Evolutionary conservation across 2,797 vertebrate species (phyloP), one percentile per base, ranked within the genome.

Genomic region (Pterois miles): DNA sequence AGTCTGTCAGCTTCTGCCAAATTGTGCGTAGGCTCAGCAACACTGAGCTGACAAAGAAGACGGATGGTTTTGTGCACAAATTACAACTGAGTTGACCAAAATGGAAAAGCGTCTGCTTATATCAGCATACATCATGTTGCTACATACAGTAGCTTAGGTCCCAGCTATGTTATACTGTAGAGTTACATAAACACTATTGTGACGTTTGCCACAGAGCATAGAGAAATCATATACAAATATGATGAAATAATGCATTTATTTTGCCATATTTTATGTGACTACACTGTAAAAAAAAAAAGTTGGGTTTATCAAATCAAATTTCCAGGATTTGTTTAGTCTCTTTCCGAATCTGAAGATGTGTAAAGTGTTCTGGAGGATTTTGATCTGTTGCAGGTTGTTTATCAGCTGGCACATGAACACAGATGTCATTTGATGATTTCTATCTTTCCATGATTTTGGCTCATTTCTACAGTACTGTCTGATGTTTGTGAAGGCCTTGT

Each of bases 21-120:
- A 68, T 57, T 62, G 40, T 2, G 33, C 54, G 56, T 66, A 66
- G 76, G 60, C 65, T 70, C 29, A 11, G 23, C 9, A 73, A 43
- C 34, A 57, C 11, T 43, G 23, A 75, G 6, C 25, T 57, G 38
- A 33, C 13, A 68, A 23, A 62, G 22, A 64, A 65, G 38, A 72
- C 40, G 67, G 27, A 20, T 65, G 33, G 54, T 63, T 76, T 57
- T 60, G 14, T 56, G 20, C 43, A 48, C 16, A 33, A 58, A 73
- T 48, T 72, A 27, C 34, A 31, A 27, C 29, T 22, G 69, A 66
- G 50, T 23, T 25, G 8, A 78, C 14, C 1, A 31, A 27, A 69
- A 65, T 40, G 22, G 48, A 76, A 82, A 68, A 54, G 18, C 29
- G 43, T 62, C 52, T 70, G 33, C 43, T 72, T 54, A n/a, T 36